A percentile compares a stretch with the other conserved stretches of the same genome.
Evolutionary conservation across 2,888 invertebrate species (phyloP).

Genomic region (Clitarchus hookeri): DNA sequence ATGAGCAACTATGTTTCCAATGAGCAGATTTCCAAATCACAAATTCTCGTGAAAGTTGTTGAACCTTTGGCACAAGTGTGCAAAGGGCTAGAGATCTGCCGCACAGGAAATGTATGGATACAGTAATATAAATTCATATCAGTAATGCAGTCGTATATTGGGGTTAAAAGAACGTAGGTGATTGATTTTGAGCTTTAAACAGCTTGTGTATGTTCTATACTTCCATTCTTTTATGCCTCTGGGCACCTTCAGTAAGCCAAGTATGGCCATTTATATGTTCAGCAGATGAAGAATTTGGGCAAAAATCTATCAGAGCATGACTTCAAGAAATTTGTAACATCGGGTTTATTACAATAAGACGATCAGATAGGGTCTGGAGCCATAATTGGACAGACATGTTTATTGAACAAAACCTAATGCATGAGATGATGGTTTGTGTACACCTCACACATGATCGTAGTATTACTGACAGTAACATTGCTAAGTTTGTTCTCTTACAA

Average conservation of each 20-base stretch:
- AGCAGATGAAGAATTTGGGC: neutral
- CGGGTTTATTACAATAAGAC: neutral
- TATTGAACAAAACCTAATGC: constrained; percentile 21
- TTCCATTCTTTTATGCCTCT: constrained; percentile 10
- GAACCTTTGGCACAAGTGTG: neutral
- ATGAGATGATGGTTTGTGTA: neutral
- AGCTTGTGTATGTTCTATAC: neutral
- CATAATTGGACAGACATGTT: constrained; percentile 7
- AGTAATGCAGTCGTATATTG: neutral
- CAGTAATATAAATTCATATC: neutral
- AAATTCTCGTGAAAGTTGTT: neutral
- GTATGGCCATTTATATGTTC: neutral
- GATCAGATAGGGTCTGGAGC: neutral
- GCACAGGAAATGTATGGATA: neutral
- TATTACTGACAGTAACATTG: neutral
- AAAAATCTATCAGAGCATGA: neutral
- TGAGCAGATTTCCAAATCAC: neutral
- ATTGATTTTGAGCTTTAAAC: neutral
- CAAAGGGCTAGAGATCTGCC: neutral
- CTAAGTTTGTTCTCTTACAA: constrained; percentile 16
- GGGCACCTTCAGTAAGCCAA: neutral
- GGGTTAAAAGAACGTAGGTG: neutral
- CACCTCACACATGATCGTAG: constrained; percentile 15
- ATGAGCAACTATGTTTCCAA: neutral
- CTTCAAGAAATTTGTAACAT: neutral